phyloP scores from a whole-genome alignment of 2,113 vertebrate genomes.

The Catharus minimus region DNA sequence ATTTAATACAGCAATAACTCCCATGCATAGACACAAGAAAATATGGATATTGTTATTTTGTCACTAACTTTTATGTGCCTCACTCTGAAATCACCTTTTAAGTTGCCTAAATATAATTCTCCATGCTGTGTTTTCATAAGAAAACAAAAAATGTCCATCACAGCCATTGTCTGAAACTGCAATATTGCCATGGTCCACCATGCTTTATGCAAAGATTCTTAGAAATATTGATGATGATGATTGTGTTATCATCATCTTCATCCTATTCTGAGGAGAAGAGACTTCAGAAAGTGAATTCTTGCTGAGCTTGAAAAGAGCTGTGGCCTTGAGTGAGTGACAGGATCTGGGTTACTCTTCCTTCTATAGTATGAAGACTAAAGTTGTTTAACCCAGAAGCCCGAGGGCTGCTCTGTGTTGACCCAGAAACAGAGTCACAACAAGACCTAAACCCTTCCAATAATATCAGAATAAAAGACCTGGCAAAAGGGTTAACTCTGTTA shows the following conservation, averaged over 20 bases:
- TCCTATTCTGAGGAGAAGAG: neutral
- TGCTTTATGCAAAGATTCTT: neutral
- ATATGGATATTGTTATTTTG: rapidly evolving
- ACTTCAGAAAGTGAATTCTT: neutral
- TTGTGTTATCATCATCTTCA: neutral
- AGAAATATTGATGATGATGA: neutral
- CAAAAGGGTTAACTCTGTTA: neutral
- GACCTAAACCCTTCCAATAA: neutral
- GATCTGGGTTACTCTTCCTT: neutral
- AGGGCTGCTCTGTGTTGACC: neutral
- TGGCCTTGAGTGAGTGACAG: neutral
- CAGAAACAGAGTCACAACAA: neutral
- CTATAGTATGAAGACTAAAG: neutral
- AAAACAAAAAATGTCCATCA: neutral
- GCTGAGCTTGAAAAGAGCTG: neutral
- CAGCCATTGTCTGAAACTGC: neutral
- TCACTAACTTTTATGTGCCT: neutral
- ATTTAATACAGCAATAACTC: neutral
- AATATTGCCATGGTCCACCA: neutral
- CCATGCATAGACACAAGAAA: neutral
- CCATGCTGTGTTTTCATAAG: neutral
- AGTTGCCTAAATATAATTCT: neutral
- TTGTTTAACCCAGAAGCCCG: neutral
- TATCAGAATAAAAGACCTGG: neutral
- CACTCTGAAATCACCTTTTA: neutral